A percentile compares a stretch with the other conserved stretches of the same genome.
Conservation (phyloP, 2,888 invertebrate species). For the Chrysolina haemoptera region DNA sequence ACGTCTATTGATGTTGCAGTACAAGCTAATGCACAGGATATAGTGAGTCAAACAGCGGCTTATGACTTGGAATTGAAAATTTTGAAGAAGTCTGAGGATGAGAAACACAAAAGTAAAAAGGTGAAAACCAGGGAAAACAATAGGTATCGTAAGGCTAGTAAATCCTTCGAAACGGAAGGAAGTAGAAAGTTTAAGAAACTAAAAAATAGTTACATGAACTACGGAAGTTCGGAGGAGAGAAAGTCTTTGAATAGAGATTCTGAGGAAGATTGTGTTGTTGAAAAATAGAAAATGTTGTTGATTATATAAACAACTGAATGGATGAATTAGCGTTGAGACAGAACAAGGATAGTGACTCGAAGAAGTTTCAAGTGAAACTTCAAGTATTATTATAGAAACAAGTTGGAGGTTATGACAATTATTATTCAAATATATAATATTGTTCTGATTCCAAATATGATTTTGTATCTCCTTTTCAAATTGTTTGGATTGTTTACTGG, state of each 20-base stretch:
- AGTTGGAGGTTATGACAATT: no score
- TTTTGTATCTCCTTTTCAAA: no score
- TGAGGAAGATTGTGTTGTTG: slow-evolving; percentile 47
- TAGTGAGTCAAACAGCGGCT: slow-evolving; percentile 66
- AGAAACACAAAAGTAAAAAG: slow-evolving; percentile 58
- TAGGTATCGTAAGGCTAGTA: slow-evolving; percentile 51
- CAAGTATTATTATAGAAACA: no score
- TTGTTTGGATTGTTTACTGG: no score
- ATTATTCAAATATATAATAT: no score
- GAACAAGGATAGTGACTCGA: not conserved
- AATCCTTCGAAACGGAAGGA: slow-evolving; percentile 47
- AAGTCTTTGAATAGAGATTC: slow-evolving; percentile 49
- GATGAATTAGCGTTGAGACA: not conserved
- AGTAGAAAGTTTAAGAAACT: slow-evolving; percentile 55
- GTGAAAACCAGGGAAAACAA: slow-evolving; percentile 61
- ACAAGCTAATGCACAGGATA: slow-evolving; percentile 74
- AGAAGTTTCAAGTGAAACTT: no score
- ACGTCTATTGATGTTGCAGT: slow-evolving; percentile 74
- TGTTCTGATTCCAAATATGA: no score
- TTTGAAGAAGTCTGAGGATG: slow-evolving; percentile 54
- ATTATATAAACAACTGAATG: not conserved
- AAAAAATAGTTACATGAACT: slow-evolving; percentile 59
- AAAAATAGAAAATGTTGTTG: not conserved
- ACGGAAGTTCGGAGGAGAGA: slow-evolving; percentile 59
- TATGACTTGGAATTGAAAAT: slow-evolving; percentile 46